Evolutionary conservation across 2,113 vertebrate species (phyloP).

Genomic region (Pampusana beccarii): DNA sequence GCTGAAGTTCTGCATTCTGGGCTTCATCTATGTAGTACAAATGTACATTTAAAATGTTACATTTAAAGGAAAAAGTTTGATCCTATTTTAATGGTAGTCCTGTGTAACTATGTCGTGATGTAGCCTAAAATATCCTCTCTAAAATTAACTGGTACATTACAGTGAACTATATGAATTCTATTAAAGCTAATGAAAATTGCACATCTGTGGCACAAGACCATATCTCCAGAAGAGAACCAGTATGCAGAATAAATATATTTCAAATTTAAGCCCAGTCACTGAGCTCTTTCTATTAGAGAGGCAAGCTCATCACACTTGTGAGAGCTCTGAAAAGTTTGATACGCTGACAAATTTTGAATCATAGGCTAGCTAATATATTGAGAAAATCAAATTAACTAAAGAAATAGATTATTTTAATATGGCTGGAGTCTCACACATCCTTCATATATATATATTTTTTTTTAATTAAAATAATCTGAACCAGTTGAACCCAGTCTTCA

Average conservation of each 20-base stretch:
- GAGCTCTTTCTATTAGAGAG: not conserved
- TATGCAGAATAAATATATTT: not conserved
- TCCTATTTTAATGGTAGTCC: not conserved
- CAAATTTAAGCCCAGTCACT: not conserved
- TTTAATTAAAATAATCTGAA: not conserved
- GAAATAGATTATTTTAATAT: not conserved
- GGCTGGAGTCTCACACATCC: not conserved
- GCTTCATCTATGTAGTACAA: not conserved
- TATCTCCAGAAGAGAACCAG: not conserved
- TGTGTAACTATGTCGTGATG: not conserved
- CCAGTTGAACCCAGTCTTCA: not conserved
- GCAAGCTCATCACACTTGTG: not conserved
- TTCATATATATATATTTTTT: not conserved
- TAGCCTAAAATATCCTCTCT: not conserved
- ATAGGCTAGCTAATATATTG: not conserved
- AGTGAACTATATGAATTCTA: not conserved
- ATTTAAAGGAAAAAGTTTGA: not conserved
- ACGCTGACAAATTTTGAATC: not conserved
- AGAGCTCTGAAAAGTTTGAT: not conserved
- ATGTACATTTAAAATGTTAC: not conserved
- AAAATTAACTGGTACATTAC: constrained; percentile 8
- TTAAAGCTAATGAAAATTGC: constrained; percentile 19
- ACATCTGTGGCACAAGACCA: not conserved
- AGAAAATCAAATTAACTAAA: not conserved
- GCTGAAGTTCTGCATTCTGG: not conserved